These are phyloP conservation scores for Samia ricini DNA, from an alignment of 1,140 invertebrate genomes.

Conservation along the genomic window DNA sequence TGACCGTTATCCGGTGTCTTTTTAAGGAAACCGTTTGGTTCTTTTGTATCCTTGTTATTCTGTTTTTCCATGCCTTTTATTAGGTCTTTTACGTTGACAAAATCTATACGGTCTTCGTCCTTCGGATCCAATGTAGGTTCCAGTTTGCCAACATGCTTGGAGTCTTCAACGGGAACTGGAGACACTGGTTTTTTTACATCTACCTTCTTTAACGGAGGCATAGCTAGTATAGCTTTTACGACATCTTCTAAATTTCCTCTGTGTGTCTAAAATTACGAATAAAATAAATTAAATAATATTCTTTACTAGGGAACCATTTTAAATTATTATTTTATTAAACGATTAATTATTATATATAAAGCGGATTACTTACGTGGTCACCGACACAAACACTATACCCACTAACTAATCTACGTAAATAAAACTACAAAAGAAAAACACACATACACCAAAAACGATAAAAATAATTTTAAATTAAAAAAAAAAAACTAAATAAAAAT, in stretches of 20 bases:
- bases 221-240: slow-evolving; percentile 59
- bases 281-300: background rate
- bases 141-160: slow-evolving; percentile 37
- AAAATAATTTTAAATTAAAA: no score
- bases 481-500: slow-evolving; percentile 8
- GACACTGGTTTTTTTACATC: slow-evolving; percentile 48
- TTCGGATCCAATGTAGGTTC: slow-evolving; percentile 40
- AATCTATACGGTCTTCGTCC: slow-evolving; percentile 70
- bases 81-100: slow-evolving; percentile 74
- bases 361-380: slow-evolving; percentile 37
- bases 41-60: slow-evolving; percentile 45
- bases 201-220: slow-evolving; percentile 58
- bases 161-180: slow-evolving; percentile 47
- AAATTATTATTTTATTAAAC: no score
- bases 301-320: no score
- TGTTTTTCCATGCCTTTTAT: slow-evolving; percentile 75
- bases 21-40: slow-evolving; percentile 62
- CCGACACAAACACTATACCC: slow-evolving; percentile 19
- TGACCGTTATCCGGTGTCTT: slow-evolving; percentile 64
- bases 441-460: slow-evolving; percentile 17
- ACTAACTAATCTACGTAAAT: slow-evolving; percentile 12
- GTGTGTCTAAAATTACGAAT: slow-evolving; percentile 54
- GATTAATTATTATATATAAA: slow-evolving; percentile 7
- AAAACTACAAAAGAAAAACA: slow-evolving; percentile 20
- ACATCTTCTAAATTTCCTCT: slow-evolving; percentile 66